Evolutionary conservation across 2,888 invertebrate species (phyloP), one percentile per base, ranked within the genome.

Genomic region (Luperina nickerlii): DNA sequence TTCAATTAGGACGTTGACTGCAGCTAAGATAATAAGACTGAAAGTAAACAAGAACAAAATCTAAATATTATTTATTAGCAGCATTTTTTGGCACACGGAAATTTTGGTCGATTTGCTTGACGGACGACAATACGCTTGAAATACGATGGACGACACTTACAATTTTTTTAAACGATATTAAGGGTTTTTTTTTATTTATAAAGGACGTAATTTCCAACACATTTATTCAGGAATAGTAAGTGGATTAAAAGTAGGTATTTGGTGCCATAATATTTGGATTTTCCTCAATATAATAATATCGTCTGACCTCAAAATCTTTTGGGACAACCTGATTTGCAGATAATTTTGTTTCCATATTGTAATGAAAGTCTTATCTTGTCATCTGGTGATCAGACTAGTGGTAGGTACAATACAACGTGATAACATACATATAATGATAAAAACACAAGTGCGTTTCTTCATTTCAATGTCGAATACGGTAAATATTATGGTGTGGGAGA

Each of bases 1-100:
- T 54, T 78, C 32, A 79, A 84, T 80, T 72, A 63, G 82, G 69
- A 51, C 82, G 76, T 80, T 87, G 77, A 89, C 89, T 80, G 73
- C 62, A 62, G 27, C 65, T 45, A 57, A 83, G 24, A 75, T 67
- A 57, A 57, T 72, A 32, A 72, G 18, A 74, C 24, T 51, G 24
- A 63, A 66, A 8, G 66, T 70, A 87, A 87, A 78, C 42, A 71
- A 54, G 24, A 77, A 69, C 27, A 32, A 63, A 45, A 51, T 68
- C 51, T 38, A 84, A 45, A 76, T 32, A 32, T 32, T 32, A 32
- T 32, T 63, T 74, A 42, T 32, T 18, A 6, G 1, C 45, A 24
- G 15, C 13, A 54, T 66, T 80, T 82, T 87, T 83, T 87, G 83
- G 84, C 78, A 67, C 78, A 66, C 48, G 60, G 18, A 68, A 60